A percentile compares a stretch with the other conserved stretches of the same genome.
Evolutionary conservation across 2,113 vertebrate species (phyloP).

Genomic region (Chauna torquata): DNA sequence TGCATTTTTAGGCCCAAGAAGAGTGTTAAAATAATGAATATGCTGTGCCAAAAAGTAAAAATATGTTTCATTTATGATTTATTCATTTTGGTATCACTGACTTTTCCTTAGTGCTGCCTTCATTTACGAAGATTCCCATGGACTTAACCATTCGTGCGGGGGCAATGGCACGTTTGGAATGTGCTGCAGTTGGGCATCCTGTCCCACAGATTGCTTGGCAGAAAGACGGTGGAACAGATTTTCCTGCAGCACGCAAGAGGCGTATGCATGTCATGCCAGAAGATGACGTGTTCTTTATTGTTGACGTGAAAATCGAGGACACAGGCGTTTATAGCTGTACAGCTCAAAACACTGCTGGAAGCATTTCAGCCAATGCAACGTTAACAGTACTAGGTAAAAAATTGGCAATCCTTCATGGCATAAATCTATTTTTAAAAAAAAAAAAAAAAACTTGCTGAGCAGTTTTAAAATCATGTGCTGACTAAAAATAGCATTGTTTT

Average conservation of each 20-base stretch:
- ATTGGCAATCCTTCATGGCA: not conserved
- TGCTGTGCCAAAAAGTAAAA: not conserved
- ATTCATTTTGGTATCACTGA: not conserved
- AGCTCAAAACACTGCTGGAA: conserved; percentile 93
- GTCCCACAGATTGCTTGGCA: conserved; percentile 97
- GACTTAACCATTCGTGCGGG: conserved; percentile 91
- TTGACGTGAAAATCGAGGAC: conserved; percentile 92
- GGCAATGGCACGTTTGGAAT: conserved; percentile 91
- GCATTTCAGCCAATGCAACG: conserved; percentile 92
- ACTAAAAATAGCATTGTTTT: not conserved
- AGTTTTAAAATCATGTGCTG: not conserved
- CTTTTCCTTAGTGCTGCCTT: conserved; percentile 86
- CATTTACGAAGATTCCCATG: conserved; percentile 95
- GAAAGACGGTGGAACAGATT: conserved; percentile 95
- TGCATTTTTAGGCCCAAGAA: not conserved
- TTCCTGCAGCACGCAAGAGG: conserved; percentile 92
- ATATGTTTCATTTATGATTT: not conserved
- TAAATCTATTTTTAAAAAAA: too few relatives aligned
- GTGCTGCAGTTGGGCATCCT: conserved; percentile 89
- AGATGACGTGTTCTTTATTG: conserved; percentile 96
- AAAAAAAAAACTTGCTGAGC: too few relatives aligned
- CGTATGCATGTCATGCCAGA: conserved; percentile 99
- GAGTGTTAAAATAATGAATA: not conserved
- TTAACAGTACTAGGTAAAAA: conserved; percentile 91
- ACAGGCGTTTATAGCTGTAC: conserved; percentile 95